Evolutionary conservation across 2,113 vertebrate species (phyloP).

Genomic region (Pungitius pungitius): DNA sequence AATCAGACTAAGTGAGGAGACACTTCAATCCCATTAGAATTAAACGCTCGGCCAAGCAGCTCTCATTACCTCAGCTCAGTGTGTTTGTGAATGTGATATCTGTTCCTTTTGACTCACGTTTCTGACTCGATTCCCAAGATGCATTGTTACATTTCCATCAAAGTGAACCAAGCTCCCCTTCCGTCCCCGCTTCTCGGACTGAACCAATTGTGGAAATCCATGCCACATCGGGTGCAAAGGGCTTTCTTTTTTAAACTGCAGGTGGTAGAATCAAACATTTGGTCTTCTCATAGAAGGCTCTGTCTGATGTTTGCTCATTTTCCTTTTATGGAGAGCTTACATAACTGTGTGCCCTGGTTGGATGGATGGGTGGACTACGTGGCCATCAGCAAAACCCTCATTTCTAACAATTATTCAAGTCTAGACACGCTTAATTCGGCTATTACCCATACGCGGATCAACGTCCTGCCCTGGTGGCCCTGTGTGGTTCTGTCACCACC

Average conservation of each 20-base stretch:
- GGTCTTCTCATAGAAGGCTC: conserved; percentile 10
- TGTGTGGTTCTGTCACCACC: neutral
- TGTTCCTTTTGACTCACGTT: conserved; percentile 7
- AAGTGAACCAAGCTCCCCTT: neutral
- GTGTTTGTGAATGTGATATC: conserved; percentile 16
- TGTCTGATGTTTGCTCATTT: conserved; percentile 5
- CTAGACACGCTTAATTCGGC: neutral
- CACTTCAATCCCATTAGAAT: conserved; percentile 45
- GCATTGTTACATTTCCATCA: conserved; percentile 5
- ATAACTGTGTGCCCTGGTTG: conserved; percentile 12
- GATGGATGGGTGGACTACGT: conserved; percentile 10
- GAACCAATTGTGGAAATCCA: conserved; percentile 12
- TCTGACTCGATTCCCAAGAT: conserved; percentile 12
- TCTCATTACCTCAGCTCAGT: conserved; percentile 26
- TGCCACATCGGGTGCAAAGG: neutral
- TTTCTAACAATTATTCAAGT: neutral
- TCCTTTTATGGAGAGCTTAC: conserved; percentile 18
- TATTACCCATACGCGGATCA: neutral
- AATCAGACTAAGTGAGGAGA: conserved; percentile 39
- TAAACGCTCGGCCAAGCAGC: conserved; percentile 27
- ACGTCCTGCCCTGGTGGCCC: neutral
- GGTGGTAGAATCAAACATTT: conserved; percentile 7
- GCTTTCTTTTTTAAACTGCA: neutral
- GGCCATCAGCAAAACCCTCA: conserved; percentile 24
- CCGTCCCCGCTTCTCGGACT: neutral